Evolutionary conservation across 2,113 vertebrate genomes (phyloP).

Genomic region (Dryoscopus gambensis): DNA sequence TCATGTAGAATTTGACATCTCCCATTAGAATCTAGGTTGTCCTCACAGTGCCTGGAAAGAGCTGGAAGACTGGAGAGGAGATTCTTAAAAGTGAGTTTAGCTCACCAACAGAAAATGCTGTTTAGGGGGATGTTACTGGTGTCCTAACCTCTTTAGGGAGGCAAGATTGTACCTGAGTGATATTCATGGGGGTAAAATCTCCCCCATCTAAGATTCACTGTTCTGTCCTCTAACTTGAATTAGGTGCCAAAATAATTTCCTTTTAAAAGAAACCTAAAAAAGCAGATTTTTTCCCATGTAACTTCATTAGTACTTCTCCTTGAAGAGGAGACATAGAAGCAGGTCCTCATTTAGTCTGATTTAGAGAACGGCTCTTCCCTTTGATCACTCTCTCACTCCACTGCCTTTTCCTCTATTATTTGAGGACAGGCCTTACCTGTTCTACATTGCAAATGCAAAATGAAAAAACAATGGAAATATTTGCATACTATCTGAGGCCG

Average conservation of each 20-base stretch:
- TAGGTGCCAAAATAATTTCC: not conserved
- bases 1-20: not conserved
- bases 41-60: not conserved
- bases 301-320: not conserved
- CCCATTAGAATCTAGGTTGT: not conserved
- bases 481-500: not conserved
- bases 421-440: not conserved
- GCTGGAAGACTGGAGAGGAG: not conserved
- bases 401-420: not conserved
- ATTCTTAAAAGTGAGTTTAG: not conserved
- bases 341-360: not conserved
- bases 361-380: not conserved
- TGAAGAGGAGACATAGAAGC: not conserved
- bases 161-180: not conserved
- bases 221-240: not conserved
- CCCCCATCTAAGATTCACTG: not conserved
- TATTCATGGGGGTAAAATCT: not conserved
- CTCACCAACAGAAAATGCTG: not conserved
- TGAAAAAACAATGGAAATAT: not conserved
- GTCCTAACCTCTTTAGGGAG: not conserved
- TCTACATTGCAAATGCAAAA: not conserved
- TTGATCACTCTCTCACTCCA: not conserved
- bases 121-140: not conserved
- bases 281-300: not conserved
- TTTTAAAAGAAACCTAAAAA: not conserved